phyloP scores from a whole-genome alignment of 2,888 invertebrate genomes.

The Noctua fimbriata region DNA sequence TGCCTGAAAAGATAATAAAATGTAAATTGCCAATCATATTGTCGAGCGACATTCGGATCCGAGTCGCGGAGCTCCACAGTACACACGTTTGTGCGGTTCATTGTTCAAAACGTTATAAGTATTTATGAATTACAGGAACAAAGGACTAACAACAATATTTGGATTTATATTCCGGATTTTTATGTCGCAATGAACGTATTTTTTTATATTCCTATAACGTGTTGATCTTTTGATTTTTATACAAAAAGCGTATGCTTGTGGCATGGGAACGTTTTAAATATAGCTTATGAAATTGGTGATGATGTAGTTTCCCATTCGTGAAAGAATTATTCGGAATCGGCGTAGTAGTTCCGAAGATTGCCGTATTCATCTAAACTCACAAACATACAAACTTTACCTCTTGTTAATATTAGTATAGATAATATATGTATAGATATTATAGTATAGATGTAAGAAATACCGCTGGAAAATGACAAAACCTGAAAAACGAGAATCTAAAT shows the following conservation, averaged over 20 bases:
- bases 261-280: neutral
- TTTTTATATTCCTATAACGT: slow-evolving; percentile 2
- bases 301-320: neutral
- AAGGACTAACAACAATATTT: slow-evolving; percentile 48
- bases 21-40: slow-evolving; percentile 78
- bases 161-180: slow-evolving; percentile 40
- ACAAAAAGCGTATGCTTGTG: neutral
- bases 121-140: slow-evolving; percentile 58
- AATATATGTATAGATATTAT: neutral
- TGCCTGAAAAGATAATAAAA: slow-evolving; percentile 73
- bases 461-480: neutral
- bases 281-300: too few species aligned
- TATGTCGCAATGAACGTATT: slow-evolving; percentile 33
- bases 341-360: neutral
- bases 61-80: slow-evolving; percentile 61
- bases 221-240: slow-evolving; percentile 5
- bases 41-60: slow-evolving; percentile 66
- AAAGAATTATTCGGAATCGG: neutral
- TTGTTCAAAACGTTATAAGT: slow-evolving; percentile 52
- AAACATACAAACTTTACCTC: neutral
- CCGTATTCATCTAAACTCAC: neutral
- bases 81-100: slow-evolving; percentile 39
- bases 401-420: neutral
- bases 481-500: too few species aligned
- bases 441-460: neutral